Evolutionary conservation across 2,113 vertebrate genomes (phyloP).

Genomic region (Seriola aureovittata): DNA sequence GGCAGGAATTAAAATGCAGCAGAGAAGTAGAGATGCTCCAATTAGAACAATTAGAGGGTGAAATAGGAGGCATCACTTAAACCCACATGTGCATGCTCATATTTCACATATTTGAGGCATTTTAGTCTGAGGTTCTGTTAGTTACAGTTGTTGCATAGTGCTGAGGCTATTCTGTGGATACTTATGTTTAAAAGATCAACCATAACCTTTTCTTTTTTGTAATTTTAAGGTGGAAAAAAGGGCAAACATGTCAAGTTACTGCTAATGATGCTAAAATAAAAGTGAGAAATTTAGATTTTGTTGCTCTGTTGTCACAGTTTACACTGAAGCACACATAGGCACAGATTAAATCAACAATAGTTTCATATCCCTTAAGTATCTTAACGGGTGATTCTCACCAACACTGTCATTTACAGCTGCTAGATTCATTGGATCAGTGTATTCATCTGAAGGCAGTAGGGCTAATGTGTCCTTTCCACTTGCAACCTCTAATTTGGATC

Average conservation of each 20-base stretch:
- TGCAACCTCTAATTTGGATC: constrained; percentile 13
- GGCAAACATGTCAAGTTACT: not conserved
- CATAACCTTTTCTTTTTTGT: not conserved
- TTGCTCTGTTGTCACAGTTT: no score
- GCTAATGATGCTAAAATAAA: not conserved
- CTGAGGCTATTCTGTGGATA: not conserved
- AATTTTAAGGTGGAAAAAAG: not conserved
- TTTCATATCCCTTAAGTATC: not conserved
- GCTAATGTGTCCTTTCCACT: not conserved
- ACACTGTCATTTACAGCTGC: not conserved
- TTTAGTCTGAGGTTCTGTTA: constrained; percentile 13
- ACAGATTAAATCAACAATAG: not conserved
- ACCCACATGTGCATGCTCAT: constrained; percentile 8
- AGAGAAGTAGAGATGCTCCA: constrained; percentile 44
- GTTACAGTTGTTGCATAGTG: not conserved
- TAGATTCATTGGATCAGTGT: not conserved
- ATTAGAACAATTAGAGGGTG: constrained; percentile 63
- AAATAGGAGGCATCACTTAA: constrained; percentile 23
- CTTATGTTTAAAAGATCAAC: not conserved
- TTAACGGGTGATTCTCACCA: not conserved
- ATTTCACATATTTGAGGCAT: constrained; percentile 46
- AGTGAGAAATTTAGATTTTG: no score
- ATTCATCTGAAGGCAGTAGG: not conserved
- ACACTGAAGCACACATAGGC: no score
- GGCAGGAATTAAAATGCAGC: constrained; percentile 45